phyloP scores from a whole-genome alignment of 2,888 invertebrate species.

The Exocentrus adspersus region DNA sequence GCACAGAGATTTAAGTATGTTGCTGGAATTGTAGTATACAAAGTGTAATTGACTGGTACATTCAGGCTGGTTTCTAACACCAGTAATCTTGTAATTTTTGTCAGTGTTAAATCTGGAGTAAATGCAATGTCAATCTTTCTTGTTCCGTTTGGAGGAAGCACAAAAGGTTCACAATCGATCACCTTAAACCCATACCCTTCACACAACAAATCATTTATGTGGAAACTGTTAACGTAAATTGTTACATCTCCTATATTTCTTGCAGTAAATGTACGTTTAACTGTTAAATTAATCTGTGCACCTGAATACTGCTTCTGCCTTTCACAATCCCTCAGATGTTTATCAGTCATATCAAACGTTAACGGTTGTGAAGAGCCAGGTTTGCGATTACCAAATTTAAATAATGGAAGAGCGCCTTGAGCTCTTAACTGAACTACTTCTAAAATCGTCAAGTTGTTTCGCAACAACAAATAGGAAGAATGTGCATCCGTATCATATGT shows the following conservation, averaged over 20 bases:
- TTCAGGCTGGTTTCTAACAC: slow-evolving; percentile 71
- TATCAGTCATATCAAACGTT: slow-evolving; percentile 78
- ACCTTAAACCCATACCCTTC: slow-evolving; percentile 83
- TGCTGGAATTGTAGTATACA: slow-evolving; percentile 72
- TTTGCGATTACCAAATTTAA: slow-evolving; percentile 88
- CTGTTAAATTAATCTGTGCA: slow-evolving; percentile 73
- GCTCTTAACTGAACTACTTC: slow-evolving; percentile 87
- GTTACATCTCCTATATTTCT: slow-evolving; percentile 91
- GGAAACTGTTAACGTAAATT: slow-evolving; percentile 76
- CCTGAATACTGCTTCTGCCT: slow-evolving; percentile 51
- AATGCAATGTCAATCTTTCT: slow-evolving; percentile 86
- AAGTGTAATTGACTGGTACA: slow-evolving; percentile 72
- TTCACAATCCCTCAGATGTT: slow-evolving; percentile 70
- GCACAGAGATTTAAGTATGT: slow-evolving; percentile 77
- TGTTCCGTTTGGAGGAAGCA: slow-evolving; percentile 76
- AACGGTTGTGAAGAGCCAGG: slow-evolving; percentile 81
- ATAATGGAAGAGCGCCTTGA: slow-evolving; percentile 85
- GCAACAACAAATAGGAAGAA: slow-evolving; percentile 68
- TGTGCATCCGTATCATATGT: slow-evolving; percentile 63
- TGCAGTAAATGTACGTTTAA: slow-evolving; percentile 83
- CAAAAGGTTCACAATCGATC: slow-evolving; percentile 78
- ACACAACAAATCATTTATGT: slow-evolving; percentile 74
- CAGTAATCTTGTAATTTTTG: slow-evolving; percentile 75
- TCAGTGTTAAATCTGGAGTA: slow-evolving; percentile 87
- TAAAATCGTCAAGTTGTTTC: slow-evolving; percentile 93